A percentile compares a stretch with the other conserved stretches of the same genome.
These are phyloP conservation scores for Plutomurus gul DNA, from an alignment of 1,140 invertebrate genomes.

Conservation along the genomic window DNA sequence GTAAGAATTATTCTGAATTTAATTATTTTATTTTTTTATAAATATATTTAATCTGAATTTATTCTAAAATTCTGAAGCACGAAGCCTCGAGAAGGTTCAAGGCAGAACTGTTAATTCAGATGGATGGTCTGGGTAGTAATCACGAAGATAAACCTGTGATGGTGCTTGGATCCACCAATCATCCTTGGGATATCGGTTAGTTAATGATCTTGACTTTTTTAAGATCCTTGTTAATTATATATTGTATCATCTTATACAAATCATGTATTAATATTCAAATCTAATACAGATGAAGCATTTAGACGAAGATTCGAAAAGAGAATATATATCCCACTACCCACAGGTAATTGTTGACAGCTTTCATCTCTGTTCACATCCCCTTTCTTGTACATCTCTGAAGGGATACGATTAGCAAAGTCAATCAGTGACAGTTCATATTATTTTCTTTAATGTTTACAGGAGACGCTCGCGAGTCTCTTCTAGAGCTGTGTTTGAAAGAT, in stretches of 20 bases:
- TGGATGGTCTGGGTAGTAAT: slow-evolving; percentile 66
- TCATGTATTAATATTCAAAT: too few relatives aligned
- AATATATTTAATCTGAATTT: too few relatives aligned
- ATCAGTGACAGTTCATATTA: not conserved
- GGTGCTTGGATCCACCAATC: slow-evolving; percentile 74
- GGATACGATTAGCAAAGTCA: slow-evolving; percentile 1
- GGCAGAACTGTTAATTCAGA: slow-evolving; percentile 73
- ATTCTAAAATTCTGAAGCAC: too few relatives aligned
- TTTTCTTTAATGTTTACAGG: slow-evolving; percentile 32
- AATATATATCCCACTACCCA: slow-evolving; percentile 73
- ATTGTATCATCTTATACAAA: too few relatives aligned
- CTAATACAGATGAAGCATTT: slow-evolving; percentile 73
- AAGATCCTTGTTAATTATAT: too few relatives aligned
- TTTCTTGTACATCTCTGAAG: slow-evolving; percentile 13
- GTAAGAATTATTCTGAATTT: too few relatives aligned
- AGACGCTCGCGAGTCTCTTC: slow-evolving; percentile 50
- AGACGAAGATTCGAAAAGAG: slow-evolving; percentile 71
- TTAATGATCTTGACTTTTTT: too few relatives aligned
- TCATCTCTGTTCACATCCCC: not conserved
- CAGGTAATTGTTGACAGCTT: slow-evolving; percentile 57
- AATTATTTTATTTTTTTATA: too few relatives aligned
- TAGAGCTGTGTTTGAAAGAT: slow-evolving; percentile 50
- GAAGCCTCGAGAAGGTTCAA: slow-evolving; percentile 73
- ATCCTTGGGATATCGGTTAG: slow-evolving; percentile 78
- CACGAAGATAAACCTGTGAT: slow-evolving; percentile 65